These are phyloP conservation scores for Sardinella longiceps DNA, from an alignment of 2,797 vertebrate species.

Conservation along the genomic window DNA sequence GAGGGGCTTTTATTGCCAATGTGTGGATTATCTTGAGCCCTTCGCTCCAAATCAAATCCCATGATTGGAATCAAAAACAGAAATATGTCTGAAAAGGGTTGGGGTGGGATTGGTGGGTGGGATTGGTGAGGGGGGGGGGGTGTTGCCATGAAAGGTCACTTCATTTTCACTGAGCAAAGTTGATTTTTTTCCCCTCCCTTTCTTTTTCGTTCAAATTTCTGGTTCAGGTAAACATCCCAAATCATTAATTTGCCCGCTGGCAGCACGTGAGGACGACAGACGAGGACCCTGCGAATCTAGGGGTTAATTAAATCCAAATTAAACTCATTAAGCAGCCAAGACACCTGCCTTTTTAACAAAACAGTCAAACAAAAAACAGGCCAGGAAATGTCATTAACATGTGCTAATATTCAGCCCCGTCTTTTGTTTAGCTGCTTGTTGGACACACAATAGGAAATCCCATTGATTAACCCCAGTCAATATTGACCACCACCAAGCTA, in stretches of 20 bases:
- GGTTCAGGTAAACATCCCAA: conserved; percentile 54
- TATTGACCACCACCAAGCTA: conserved; percentile 67
- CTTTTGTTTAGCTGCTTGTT: conserved; percentile 63
- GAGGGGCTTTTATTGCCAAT: conserved; percentile 50
- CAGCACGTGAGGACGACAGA: conserved; percentile 52
- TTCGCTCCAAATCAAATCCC: conserved; percentile 63
- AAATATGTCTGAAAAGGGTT: conserved; percentile 51
- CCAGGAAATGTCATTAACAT: conserved; percentile 67
- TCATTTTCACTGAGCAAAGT: conserved; percentile 58
- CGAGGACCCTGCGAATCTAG: conserved; percentile 61
- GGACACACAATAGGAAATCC: conserved; percentile 68
- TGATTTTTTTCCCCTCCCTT: conserved; percentile 56
- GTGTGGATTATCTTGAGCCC: conserved; percentile 72
- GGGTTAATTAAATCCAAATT: conserved; percentile 82
- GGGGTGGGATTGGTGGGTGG: no score
- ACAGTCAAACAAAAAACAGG: conserved; percentile 63
- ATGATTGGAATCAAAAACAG: conserved; percentile 75
- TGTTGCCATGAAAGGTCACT: conserved; percentile 52
- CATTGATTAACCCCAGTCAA: conserved; percentile 75
- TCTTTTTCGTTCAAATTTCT: conserved; percentile 49
- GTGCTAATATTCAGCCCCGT: conserved; percentile 71
- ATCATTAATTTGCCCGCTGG: conserved; percentile 61
- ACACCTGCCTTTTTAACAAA: conserved; percentile 74
- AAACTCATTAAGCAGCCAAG: conserved; percentile 74
- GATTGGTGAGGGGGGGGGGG: conserved; percentile 18